Percentiles rank a stretch among this genome's conserved stretches.
Conservation (phyloP, 2,888 invertebrate genomes). For the Cyaniris semiargus region DNA sequence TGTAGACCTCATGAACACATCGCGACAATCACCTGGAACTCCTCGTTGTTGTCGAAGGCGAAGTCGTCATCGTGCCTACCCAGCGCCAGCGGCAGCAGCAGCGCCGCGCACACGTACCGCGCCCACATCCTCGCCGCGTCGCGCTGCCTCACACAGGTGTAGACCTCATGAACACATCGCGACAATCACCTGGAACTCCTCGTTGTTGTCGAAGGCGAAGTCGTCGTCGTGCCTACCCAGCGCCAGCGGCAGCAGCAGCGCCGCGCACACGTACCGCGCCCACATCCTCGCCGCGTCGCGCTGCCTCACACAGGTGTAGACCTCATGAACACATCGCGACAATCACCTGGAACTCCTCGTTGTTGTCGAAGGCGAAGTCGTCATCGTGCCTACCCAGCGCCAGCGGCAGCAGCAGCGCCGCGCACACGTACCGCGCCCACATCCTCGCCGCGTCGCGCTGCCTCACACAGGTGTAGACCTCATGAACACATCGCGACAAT, state of each 20-base stretch:
- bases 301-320: too few species aligned
- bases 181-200: conserved; percentile 61
- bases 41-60: conserved; percentile 74
- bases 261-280: too few species aligned
- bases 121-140: too few species aligned
- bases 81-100: conserved; percentile 52
- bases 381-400: conserved; percentile 72
- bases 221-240: conserved; percentile 73
- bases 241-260: conserved; percentile 47
- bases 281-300: too few species aligned
- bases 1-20: conserved; percentile 45
- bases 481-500: conserved; percentile 45
- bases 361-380: conserved; percentile 76
- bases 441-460: too few species aligned
- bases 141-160: too few species aligned
- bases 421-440: too few species aligned
- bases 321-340: conserved; percentile 45
- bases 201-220: conserved; percentile 75
- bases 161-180: conserved; percentile 44
- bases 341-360: conserved; percentile 66
- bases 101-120: too few species aligned
- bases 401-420: conserved; percentile 40
- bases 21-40: conserved; percentile 61
- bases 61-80: conserved; percentile 75
- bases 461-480: too few species aligned